Conservation (phyloP, 2,888 invertebrate genomes). For the Lamellibrachia columna region DNA sequence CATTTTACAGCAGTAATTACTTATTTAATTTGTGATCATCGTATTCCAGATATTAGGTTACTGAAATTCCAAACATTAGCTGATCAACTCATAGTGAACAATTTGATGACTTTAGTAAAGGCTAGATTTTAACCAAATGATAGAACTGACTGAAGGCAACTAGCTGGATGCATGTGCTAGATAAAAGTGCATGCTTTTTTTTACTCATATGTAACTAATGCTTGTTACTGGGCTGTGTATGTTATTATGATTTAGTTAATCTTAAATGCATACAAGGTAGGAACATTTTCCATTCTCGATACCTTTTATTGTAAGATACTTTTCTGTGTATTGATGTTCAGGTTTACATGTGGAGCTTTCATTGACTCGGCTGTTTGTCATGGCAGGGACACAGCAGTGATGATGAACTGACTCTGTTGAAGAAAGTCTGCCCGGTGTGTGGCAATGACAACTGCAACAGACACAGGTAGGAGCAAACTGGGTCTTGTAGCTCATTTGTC, state of each 20-base stretch:
- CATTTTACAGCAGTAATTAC: constrained; percentile 7
- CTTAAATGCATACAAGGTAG: background rate
- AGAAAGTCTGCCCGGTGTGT: constrained; percentile 60
- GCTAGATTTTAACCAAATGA: background rate
- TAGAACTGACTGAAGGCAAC: too few species aligned
- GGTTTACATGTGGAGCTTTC: background rate
- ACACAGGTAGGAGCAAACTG: constrained; percentile 50
- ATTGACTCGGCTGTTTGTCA: background rate
- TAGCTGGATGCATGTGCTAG: too few species aligned
- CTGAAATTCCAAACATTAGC: constrained; percentile 20
- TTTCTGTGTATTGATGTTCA: background rate
- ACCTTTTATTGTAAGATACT: background rate
- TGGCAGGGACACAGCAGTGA: too few species aligned
- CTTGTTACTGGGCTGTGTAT: background rate
- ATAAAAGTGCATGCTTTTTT: too few species aligned
- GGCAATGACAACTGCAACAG: constrained; percentile 62
- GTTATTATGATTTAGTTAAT: background rate
- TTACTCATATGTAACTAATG: background rate
- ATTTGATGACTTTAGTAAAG: too few species aligned
- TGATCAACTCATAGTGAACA: too few species aligned
- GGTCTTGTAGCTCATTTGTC: background rate
- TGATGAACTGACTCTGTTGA: constrained; percentile 40
- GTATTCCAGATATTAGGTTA: constrained; percentile 6
- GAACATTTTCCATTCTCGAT: background rate
- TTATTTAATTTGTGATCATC: background rate